Evolutionary conservation across 2,888 invertebrate species (phyloP).

Genomic region (Ypsolopha sequella): DNA sequence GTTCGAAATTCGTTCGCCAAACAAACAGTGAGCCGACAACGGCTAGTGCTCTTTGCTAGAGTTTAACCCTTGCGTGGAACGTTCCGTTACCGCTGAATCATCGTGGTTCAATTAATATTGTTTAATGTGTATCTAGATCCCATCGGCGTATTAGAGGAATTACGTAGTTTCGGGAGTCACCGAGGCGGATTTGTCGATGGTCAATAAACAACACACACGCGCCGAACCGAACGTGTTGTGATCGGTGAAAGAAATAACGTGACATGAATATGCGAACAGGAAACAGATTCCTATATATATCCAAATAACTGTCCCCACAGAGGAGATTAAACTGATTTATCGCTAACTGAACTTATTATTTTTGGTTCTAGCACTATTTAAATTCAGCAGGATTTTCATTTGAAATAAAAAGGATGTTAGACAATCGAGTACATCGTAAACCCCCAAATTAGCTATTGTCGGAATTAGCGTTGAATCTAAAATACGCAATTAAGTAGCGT

Average conservation of each 20-base stretch:
- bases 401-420: constrained; percentile 45
- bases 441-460: constrained; percentile 60
- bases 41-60: constrained; percentile 18
- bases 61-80: constrained; percentile 36
- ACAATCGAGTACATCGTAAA: constrained; percentile 51
- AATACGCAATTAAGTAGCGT: constrained; percentile 62
- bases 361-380: constrained; percentile 18
- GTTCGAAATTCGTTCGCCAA: constrained; percentile 26
- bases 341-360: constrained; percentile 20
- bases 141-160: constrained; percentile 51
- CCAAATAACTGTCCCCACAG: constrained; percentile 32
- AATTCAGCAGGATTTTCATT: constrained; percentile 39
- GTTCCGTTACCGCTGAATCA: constrained; percentile 42
- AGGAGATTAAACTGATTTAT: constrained; percentile 36
- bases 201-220: constrained; percentile 29
- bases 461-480: constrained; percentile 64
- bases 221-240: constrained; percentile 17
- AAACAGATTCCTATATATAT: constrained; percentile 32
- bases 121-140: constrained; percentile 54
- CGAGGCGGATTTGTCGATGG: constrained; percentile 38
- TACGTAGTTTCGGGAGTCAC: constrained; percentile 42
- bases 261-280: constrained; percentile 34
- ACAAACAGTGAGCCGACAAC: constrained; percentile 19
- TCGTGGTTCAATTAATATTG: constrained; percentile 58
- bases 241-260: constrained; percentile 33